Evolutionary conservation across 1,140 invertebrate species (phyloP), one percentile per base, ranked within the genome.

Genomic region (Sycobia sp.): DNA sequence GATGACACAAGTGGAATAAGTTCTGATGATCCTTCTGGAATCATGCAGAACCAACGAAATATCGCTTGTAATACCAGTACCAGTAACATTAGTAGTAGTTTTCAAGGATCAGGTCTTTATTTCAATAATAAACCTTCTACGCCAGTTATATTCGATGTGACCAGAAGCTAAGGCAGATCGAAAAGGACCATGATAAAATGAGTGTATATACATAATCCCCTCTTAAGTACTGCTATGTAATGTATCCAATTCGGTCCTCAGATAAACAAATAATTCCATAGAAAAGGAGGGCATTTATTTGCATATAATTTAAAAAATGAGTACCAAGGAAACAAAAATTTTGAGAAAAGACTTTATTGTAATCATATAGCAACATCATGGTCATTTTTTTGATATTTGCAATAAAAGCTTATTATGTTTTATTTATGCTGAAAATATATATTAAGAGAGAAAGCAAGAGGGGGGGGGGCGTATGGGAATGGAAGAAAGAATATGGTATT

Each of bases 51-150:
- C 39, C 54, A 57, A 18, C 44, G 54, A 25, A 47, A 32, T 5
- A 27, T 50, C 0, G 22, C 18, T 7, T 36, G 8, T 4, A 38
- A 9, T 14, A 27, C 23, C 14, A 46, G 8, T 16, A 27, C 18
- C 1, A 51, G 18, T 7, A 56, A n/a, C 2, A 10, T 16, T 3
- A 50, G 46, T n/a, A 41, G 3, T 22, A 75, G 71, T 43, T 78
- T 79, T 71, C 75, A 78, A 65, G 78, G 78, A 63, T 67, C 78
- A 56, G 75, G 76, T 65, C 69, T 78, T 47, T 79, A 77, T 39
- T 79, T 82, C 43, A 75, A 81, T 38, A 76, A 78, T n/a, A 77
- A 79, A 32, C 58, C 80, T 7, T 65, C 76, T 3, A 55, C 75
- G 25, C 71, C 76, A 2, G 77, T 80, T 4, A 71, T 81, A 58